phyloP scores from a whole-genome alignment of 2,113 vertebrate genomes.

The Agapornis roseicollis region DNA sequence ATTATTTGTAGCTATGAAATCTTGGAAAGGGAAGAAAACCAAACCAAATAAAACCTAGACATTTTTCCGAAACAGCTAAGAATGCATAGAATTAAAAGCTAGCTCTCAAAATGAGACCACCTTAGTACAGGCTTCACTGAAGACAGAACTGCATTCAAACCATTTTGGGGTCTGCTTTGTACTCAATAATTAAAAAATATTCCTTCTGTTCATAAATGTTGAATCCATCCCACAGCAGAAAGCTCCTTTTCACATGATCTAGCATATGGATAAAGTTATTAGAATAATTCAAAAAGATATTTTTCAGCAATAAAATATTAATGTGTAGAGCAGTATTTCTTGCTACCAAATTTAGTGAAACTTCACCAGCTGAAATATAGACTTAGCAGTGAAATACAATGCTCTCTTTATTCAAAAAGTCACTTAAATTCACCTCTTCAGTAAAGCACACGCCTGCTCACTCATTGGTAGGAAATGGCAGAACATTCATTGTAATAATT shows the following conservation, averaged over 20 bases:
- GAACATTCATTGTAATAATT: not conserved
- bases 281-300: not conserved
- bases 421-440: not conserved
- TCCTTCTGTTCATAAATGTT: not conserved
- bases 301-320: not conserved
- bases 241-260: not conserved
- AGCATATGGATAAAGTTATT: not conserved
- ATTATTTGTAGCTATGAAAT: not conserved
- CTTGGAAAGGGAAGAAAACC: not conserved
- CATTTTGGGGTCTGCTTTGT: not conserved
- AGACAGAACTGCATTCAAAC: not conserved
- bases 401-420: not conserved
- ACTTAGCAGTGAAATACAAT: not conserved
- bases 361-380: not conserved
- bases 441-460: not conserved
- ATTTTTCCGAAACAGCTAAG: not conserved
- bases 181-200: not conserved
- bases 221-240: not conserved
- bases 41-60: not conserved
- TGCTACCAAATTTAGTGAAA: not conserved
- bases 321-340: not conserved
- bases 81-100: not conserved
- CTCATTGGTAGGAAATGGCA: not conserved
- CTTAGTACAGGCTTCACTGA: not conserved
- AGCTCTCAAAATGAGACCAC: not conserved